Conservation (phyloP, 2,113 vertebrate species). For the Puma concolor region DNA sequence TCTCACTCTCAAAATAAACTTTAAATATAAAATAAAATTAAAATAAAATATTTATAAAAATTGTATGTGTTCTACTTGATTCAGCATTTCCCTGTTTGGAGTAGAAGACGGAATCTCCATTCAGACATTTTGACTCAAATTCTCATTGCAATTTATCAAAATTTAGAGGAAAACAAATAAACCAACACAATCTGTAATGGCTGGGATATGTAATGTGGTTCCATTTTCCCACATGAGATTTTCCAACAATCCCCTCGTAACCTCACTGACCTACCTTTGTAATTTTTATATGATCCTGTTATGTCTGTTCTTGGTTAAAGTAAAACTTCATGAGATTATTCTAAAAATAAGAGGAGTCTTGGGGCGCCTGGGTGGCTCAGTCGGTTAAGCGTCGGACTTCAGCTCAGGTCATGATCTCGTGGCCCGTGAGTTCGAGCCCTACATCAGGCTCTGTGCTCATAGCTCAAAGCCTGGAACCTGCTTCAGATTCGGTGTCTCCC, state of each 20-base stretch:
- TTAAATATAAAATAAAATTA: no score
- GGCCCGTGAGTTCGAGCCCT: no score
- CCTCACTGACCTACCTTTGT: conserved; percentile 39
- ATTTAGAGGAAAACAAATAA: conserved; percentile 48
- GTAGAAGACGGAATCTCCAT: not conserved
- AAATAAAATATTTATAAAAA: not conserved
- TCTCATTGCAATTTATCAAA: conserved; percentile 23
- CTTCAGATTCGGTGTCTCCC: no score
- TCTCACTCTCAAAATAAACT: no score
- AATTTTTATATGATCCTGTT: conserved; percentile 42
- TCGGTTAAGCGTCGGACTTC: no score
- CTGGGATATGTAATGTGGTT: not conserved
- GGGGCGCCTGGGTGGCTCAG: no score
- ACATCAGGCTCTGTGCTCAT: no score
- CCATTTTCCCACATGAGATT: not conserved
- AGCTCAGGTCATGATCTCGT: no score
- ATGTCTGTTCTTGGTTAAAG: conserved; percentile 68
- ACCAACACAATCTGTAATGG: not conserved
- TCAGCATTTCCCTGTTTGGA: not conserved
- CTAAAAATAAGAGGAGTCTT: conserved; percentile 57
- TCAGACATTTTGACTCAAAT: not conserved
- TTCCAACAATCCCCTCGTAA: conserved; percentile 6
- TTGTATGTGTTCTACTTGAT: not conserved
- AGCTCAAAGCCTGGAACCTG: no score
- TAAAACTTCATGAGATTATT: conserved; percentile 74